Percentiles rank a stretch among this genome's conserved stretches.
Evolutionary conservation across 2,113 vertebrate species (phyloP).

Genomic region (Ahaetulla prasina): DNA sequence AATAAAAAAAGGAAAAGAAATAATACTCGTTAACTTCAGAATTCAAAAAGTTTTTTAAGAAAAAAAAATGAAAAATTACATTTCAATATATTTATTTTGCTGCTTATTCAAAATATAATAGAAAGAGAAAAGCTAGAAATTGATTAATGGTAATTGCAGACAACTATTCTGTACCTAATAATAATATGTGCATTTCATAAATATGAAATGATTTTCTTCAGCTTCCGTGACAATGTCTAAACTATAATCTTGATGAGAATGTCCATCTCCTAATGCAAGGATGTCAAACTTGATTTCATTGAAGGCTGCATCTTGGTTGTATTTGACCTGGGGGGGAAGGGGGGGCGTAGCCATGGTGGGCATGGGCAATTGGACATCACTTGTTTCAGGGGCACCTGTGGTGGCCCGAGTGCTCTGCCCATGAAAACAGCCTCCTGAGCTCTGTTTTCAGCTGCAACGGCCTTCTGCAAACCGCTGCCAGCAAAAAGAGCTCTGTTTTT

Average conservation of each 20-base stretch:
- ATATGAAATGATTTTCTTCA: neutral
- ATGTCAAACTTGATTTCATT: no score
- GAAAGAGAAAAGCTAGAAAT: neutral
- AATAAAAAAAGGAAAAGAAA: constrained; percentile 2
- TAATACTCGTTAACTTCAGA: neutral
- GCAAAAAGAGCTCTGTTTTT: no score
- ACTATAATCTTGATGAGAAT: neutral
- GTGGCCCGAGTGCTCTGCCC: no score
- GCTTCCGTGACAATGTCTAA: neutral
- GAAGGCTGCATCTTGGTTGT: no score
- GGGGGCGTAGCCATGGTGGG: no score
- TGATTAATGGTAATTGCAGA: neutral
- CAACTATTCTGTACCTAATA: neutral
- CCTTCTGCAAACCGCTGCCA: no score
- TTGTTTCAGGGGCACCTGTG: no score
- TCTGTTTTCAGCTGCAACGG: no score
- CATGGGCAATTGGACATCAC: no score
- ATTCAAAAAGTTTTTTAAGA: neutral
- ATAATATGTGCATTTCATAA: neutral
- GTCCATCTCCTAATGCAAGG: neutral
- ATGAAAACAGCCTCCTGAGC: no score
- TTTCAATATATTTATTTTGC: neutral
- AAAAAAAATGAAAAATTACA: neutral
- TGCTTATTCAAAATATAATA: neutral
- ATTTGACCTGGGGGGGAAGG: no score